A percentile compares a stretch with the other conserved stretches of the same genome.
These are phyloP conservation scores for Tricholaema leucomelas DNA, from an alignment of 2,113 vertebrate genomes.

Conservation along the genomic window DNA sequence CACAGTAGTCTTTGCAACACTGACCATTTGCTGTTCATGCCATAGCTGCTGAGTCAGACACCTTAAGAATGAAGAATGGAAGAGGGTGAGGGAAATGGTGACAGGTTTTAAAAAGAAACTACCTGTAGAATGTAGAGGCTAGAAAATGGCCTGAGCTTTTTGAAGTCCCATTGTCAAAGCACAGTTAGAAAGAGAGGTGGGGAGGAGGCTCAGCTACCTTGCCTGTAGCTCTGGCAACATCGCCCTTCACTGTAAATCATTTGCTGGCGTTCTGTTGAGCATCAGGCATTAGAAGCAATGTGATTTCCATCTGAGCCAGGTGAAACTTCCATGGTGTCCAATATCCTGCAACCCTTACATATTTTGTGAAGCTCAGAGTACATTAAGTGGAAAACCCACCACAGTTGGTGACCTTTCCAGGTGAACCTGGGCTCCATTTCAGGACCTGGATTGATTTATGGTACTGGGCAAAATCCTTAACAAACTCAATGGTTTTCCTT, in stretches of 20 bases:
- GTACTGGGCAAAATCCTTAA: neutral
- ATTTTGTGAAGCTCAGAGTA: neutral
- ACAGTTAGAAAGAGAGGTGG: neutral
- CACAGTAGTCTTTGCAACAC: neutral
- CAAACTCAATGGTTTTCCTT: neutral
- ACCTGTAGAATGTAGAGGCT: neutral
- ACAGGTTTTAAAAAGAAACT: neutral
- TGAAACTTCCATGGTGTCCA: neutral
- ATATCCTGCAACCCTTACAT: neutral
- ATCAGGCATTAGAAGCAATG: neutral
- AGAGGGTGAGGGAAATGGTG: neutral
- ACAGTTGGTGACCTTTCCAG: neutral
- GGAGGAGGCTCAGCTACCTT: neutral
- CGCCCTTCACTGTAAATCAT: neutral
- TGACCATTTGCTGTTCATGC: neutral
- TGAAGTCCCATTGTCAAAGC: neutral
- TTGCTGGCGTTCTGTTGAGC: neutral
- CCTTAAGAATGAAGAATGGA: neutral
- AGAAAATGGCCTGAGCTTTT: neutral
- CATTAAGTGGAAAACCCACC: constrained; percentile 4
- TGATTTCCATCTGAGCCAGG: neutral
- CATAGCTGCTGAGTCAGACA: neutral
- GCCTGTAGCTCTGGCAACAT: neutral
- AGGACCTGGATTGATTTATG: neutral
- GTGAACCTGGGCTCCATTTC: neutral